Percentiles rank a stretch among this genome's conserved stretches.
These are phyloP conservation scores for Germaria angustata DNA, from an alignment of 2,888 invertebrate species.

Conservation along the genomic window DNA sequence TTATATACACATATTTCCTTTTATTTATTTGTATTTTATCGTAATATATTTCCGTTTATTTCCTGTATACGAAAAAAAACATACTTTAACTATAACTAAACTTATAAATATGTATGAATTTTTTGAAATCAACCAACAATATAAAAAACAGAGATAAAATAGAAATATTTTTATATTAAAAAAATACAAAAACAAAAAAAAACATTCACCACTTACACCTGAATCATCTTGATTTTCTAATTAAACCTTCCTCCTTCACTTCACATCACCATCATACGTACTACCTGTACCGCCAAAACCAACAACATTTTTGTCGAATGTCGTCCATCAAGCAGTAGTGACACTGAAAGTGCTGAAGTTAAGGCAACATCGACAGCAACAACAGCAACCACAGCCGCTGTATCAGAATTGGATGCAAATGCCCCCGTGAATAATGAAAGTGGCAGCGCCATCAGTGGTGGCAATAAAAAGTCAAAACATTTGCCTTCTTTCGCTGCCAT, in stretches of 20 bases:
- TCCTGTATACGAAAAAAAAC: constrained; percentile 28
- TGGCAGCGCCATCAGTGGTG: constrained; percentile 79
- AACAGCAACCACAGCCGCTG: constrained; percentile 73
- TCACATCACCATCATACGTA: constrained; percentile 51
- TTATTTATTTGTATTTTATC: constrained; percentile 34
- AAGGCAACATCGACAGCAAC: constrained; percentile 77
- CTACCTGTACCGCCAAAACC: constrained; percentile 36
- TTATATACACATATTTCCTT: constrained; percentile 12
- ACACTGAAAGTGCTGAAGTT: constrained; percentile 85
- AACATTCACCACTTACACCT: constrained; percentile 52
- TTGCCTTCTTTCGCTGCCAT: constrained; percentile 77
- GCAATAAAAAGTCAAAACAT: constrained; percentile 73
- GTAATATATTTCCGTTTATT: constrained; percentile 1
- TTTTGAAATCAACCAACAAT: constrained; percentile 16
- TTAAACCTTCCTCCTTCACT: constrained; percentile 49
- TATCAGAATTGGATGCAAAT: constrained; percentile 72
- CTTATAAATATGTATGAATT: constrained; percentile 41
- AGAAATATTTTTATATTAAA: no score
- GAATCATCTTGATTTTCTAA: constrained; percentile 57
- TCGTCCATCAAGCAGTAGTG: constrained; percentile 81
- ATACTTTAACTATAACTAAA: constrained; percentile 39
- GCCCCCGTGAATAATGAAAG: constrained; percentile 78
- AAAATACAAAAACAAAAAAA: constrained; percentile 29
- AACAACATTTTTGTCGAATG: not conserved
- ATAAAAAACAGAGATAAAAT: constrained; percentile 17